Evolutionary conservation across 2,113 vertebrate species (phyloP).

Genomic region (Gymnobelideus leadbeateri): DNA sequence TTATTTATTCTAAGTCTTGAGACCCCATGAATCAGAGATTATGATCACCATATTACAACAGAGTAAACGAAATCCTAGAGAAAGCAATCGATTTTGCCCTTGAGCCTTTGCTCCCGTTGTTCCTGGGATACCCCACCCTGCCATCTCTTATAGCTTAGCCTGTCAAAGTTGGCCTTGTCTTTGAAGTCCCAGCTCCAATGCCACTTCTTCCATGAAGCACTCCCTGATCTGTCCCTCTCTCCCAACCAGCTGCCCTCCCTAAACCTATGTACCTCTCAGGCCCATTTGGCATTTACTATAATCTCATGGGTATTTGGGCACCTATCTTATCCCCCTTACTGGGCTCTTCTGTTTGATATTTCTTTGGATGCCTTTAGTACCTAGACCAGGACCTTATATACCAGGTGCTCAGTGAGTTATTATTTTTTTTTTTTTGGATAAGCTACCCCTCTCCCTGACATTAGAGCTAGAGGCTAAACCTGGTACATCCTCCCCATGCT

Average conservation of each 20-base stretch:
- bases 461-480: not conserved
- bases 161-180: not conserved
- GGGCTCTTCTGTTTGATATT: not conserved
- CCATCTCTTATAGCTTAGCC: not conserved
- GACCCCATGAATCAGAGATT: not conserved
- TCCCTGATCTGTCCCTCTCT: not conserved
- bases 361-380: not conserved
- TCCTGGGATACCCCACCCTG: not conserved
- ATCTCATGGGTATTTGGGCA: not conserved
- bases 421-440: too few species aligned
- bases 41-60: not conserved
- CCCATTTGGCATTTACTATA: not conserved
- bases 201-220: not conserved
- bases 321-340: not conserved
- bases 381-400: not conserved
- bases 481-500: not conserved
- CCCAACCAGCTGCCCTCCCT: not conserved
- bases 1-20: not conserved
- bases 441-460: not conserved
- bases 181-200: not conserved
- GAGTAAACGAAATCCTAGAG: not conserved
- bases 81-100: not conserved
- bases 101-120: not conserved
- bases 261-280: not conserved
- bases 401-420: not conserved